These are phyloP conservation scores for Trichogramma pretiosum DNA, from an alignment of 1,140 invertebrate genomes.

Conservation along the genomic window DNA sequence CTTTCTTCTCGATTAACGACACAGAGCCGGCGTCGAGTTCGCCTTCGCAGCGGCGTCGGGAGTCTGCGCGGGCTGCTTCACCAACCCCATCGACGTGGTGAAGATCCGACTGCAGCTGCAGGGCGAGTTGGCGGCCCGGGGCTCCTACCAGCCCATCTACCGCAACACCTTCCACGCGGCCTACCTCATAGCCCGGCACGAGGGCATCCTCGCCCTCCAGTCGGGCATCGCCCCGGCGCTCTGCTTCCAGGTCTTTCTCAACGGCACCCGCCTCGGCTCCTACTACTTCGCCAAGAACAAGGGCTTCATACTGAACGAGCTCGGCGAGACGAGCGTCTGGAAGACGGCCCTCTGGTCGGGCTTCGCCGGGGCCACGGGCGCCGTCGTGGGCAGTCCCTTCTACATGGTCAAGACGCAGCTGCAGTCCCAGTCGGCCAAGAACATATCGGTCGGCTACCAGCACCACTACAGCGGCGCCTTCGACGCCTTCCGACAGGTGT, in stretches of 20 bases:
- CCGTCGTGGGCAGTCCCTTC: conserved; percentile 69
- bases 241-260: conserved; percentile 61
- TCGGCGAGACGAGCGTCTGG: conserved; percentile 60
- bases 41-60: conserved; percentile 53
- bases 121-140: conserved; percentile 69
- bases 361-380: conserved; percentile 63
- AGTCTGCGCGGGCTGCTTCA: conserved; percentile 56
- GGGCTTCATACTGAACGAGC: conserved; percentile 58
- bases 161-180: conserved; percentile 62
- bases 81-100: conserved; percentile 75
- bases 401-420: conserved; percentile 86
- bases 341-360: conserved; percentile 63
- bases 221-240: conserved; percentile 80
- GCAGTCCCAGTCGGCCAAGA: conserved; percentile 60
- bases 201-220: conserved; percentile 71
- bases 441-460: conserved; percentile 76
- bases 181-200: conserved; percentile 54
- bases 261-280: conserved; percentile 63
- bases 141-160: conserved; percentile 53
- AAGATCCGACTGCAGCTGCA: conserved; percentile 89
- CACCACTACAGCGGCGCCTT: conserved; percentile 64
- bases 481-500: conserved; percentile 60
- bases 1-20: too few relatives aligned
- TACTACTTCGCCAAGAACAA: conserved; percentile 66
- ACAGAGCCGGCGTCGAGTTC: conserved; percentile 48